Base-by-base conservation (phyloP, 2,888 invertebrate species). In the Elmis aenea region DNA sequence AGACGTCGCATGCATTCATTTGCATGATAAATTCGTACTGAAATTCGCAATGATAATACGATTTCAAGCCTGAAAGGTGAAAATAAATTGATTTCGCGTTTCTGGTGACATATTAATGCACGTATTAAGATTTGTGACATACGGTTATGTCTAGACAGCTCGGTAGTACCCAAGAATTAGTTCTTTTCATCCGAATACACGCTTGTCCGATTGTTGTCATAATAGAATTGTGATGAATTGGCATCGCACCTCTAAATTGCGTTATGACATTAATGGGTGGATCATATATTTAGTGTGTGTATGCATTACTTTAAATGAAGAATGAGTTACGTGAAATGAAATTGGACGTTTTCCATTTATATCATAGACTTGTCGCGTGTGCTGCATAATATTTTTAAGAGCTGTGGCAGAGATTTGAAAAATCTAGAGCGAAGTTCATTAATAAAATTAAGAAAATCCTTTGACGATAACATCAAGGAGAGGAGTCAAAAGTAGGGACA, bases 41-140 rank as follows among this genome's bases (percentile, higher is more conserved):
- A 54, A 60, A 57, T 56, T 57, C 49, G 55, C 58, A 59, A 59
- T 64, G 58, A 65, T 66, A 65, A 64, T 63, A 56, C 64, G 64
- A 64, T 65, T 64, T 62, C 58, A 52, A 47, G 46, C 41, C 40
- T 65, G 64, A 66, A 66, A 63, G 66, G 64, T 65, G 66, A 52
- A 64, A 65, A 66, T 66, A 66, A 66, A 66, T 66, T 66, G 66
- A 66, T 66, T 66, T 61, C 62, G 58, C 64, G 61, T 61, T 64
- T 60, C 64, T 55, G 62, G 64, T 66, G 66, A 66, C 66, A 66
- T 65, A 66, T 66, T 66, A 66, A 66, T 66, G 66, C 64, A 66
- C 61, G 62, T 63, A 66, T 64, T 65, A 64, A 65, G 63, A 61
- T 60, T 58, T 59, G 54, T 58, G 62, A 59, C 62, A 55, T 54